A percentile compares a stretch with the other conserved stretches of the same genome.
Evolutionary conservation across 2,888 invertebrate genomes (phyloP).

Genomic region (Drosophila planitibia): DNA sequence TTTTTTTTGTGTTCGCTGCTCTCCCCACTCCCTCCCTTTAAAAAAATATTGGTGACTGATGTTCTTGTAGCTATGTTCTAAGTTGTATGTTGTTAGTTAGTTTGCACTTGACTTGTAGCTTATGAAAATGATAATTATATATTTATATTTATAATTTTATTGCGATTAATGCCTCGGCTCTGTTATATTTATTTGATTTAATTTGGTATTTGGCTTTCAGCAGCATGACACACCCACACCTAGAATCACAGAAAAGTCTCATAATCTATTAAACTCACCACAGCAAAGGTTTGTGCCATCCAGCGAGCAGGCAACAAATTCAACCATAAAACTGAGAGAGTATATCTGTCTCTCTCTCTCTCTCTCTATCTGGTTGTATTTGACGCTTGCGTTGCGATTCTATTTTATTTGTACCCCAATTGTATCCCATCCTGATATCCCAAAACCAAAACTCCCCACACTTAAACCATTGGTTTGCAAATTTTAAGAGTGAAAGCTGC

Average conservation of each 20-base stretch:
- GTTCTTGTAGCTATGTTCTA: constrained; percentile 33
- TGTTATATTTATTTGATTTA: constrained; percentile 55
- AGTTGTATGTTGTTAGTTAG: constrained; percentile 27
- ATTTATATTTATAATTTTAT: constrained; percentile 16
- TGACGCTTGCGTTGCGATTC: constrained; percentile 12
- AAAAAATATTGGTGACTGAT: constrained; percentile 30
- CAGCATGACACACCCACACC: constrained; percentile 85
- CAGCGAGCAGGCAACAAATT: constrained; percentile 30
- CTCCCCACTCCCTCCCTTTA: not conserved
- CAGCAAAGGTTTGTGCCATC: constrained; percentile 84
- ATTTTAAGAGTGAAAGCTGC: constrained; percentile 8
- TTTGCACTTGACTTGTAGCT: constrained; percentile 45
- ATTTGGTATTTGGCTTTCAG: constrained; percentile 85
- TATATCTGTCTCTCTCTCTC: not conserved
- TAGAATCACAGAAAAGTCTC: constrained; percentile 85
- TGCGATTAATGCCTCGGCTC: constrained; percentile 36
- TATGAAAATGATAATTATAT: constrained; percentile 19
- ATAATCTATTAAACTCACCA: constrained; percentile 81
- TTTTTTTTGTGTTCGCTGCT: constrained; percentile 8
- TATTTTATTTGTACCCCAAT: constrained; percentile 34
- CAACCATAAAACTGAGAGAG: constrained; percentile 5
- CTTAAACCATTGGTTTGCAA: constrained; percentile 33
- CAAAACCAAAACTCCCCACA: constrained; percentile 22
- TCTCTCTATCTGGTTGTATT: constrained; percentile 16
- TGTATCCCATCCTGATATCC: constrained; percentile 26